These are phyloP conservation scores for Sorex araneus DNA, from an alignment of 2,113 vertebrate genomes.

Conservation along the genomic window DNA sequence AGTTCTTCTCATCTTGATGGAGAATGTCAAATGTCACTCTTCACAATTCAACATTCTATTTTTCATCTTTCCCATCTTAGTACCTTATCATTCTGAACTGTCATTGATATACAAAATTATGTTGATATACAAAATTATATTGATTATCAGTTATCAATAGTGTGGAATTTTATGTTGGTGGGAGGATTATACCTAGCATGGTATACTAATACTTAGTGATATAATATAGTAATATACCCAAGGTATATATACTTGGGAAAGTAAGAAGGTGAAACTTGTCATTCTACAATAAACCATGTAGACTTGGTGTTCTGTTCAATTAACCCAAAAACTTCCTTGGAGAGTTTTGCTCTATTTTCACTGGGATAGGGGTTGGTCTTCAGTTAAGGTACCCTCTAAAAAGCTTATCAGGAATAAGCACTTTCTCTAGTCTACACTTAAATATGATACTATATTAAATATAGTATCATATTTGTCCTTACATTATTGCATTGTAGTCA, in stretches of 20 bases:
- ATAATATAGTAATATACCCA: no score
- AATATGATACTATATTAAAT: background rate
- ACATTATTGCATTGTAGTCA: background rate
- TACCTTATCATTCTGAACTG: background rate
- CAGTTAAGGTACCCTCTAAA: background rate
- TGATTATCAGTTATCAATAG: background rate
- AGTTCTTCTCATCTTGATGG: background rate
- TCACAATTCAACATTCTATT: background rate
- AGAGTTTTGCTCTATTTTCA: background rate
- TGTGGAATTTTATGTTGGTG: background rate
- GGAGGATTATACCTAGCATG: background rate
- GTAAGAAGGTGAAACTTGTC: background rate
- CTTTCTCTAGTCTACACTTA: background rate
- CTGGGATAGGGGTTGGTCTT: rapidly evolving
- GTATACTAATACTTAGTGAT: no score
- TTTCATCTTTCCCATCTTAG: background rate
- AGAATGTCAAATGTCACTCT: background rate
- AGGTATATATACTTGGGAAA: no score
- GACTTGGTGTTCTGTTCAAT: rapidly evolving
- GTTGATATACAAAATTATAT: background rate
- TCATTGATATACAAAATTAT: background rate
- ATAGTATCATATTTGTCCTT: background rate
- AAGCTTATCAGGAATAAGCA: background rate
- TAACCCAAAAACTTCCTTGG: background rate
- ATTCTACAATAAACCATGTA: background rate